Percentiles rank a stretch among this genome's conserved stretches.
These are phyloP conservation scores for Cephus sareptanus DNA, from an alignment of 2,888 invertebrate species.

Conservation along the genomic window DNA sequence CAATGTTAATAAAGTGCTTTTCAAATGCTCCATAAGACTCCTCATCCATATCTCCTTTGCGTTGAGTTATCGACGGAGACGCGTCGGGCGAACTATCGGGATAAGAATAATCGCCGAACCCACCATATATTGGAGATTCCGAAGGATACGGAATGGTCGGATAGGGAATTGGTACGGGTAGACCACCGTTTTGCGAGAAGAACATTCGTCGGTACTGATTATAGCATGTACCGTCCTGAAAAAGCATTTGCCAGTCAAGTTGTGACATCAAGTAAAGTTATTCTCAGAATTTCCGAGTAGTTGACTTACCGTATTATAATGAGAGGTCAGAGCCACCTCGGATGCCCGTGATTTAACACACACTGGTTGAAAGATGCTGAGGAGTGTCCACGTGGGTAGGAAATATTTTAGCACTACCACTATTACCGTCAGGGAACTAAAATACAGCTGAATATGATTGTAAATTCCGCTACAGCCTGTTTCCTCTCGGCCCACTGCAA, in stretches of 20 bases:
- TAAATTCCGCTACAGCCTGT: constrained; percentile 61
- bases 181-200: constrained; percentile 40
- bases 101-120: constrained; percentile 51
- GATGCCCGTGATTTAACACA: constrained; percentile 51
- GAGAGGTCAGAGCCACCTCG: constrained; percentile 55
- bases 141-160: constrained; percentile 46
- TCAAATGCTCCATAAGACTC: constrained; percentile 35
- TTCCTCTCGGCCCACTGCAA: constrained; percentile 58
- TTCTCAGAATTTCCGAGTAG: not conserved
- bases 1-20: constrained; percentile 40
- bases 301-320: constrained; percentile 47
- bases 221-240: constrained; percentile 49
- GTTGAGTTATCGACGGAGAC: constrained; percentile 46
- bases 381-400: constrained; percentile 53
- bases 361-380: constrained; percentile 52
- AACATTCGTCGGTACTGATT: constrained; percentile 54
- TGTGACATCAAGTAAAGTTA: not conserved
- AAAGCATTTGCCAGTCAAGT: not conserved
- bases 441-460: constrained; percentile 61
- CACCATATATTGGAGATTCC: constrained; percentile 50
- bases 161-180: constrained; percentile 40
- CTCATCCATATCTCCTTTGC: constrained; percentile 40
- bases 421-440: constrained; percentile 15
- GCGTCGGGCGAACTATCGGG: constrained; percentile 51
- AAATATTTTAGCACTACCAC: constrained; percentile 48